These are phyloP conservation scores for Thomomys bottae DNA, from an alignment of 2,113 vertebrate species.

Conservation along the genomic window DNA sequence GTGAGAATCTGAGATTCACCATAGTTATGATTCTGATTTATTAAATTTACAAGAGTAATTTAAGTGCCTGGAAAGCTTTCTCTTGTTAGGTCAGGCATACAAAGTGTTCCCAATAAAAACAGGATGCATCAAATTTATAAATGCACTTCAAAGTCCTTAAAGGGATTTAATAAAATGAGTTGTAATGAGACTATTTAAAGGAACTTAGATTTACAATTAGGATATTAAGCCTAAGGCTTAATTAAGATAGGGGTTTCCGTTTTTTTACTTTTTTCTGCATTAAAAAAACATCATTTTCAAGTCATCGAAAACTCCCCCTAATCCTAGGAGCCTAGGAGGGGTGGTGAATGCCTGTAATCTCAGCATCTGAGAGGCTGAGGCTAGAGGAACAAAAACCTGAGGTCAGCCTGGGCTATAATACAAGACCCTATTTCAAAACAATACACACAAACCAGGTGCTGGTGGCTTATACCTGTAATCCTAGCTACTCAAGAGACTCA, in stretches of 20 bases:
- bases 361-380: no score
- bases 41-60: slow-evolving; percentile 67
- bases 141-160: slow-evolving; percentile 50
- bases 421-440: no score
- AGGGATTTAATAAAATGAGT: slow-evolving; percentile 56
- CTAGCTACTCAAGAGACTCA: no score
- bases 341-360: no score
- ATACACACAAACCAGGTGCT: no score
- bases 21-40: slow-evolving; percentile 61
- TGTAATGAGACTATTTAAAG: slow-evolving; percentile 55
- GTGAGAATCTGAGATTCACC: slow-evolving; percentile 55
- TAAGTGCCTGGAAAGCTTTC: slow-evolving; percentile 53
- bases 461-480: no score
- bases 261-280: slow-evolving; percentile 34
- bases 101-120: slow-evolving; percentile 36
- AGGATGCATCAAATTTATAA: slow-evolving; percentile 42
- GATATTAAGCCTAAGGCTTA: slow-evolving; percentile 54
- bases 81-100: slow-evolving; percentile 48
- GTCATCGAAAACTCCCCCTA: slow-evolving; percentile 1
- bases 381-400: no score
- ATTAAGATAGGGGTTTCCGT: neutral
- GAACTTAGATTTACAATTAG: slow-evolving; percentile 58
- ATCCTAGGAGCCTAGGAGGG: neutral
- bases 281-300: neutral
- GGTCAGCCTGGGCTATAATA: no score